Conservation (phyloP, 92 coral and sea anemone species). For the Parazoanthus swiftii region DNA sequence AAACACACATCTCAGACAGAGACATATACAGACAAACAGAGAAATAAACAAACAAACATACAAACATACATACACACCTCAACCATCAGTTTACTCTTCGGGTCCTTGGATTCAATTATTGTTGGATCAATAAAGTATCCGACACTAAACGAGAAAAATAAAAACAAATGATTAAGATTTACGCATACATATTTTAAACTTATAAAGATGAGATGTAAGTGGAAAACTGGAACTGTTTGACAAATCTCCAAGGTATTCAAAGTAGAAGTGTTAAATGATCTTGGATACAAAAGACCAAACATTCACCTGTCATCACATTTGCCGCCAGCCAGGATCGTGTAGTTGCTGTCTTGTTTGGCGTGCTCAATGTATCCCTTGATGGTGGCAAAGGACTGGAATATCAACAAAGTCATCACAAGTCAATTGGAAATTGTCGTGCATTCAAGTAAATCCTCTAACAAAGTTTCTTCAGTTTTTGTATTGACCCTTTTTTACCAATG, state of each 20-base stretch:
- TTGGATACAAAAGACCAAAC: neutral
- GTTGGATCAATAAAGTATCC: constrained; percentile 97
- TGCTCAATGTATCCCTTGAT: constrained; percentile 83
- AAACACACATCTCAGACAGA: neutral
- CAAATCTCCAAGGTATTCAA: too few species aligned
- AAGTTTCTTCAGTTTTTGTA: too few species aligned
- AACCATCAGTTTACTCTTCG: constrained; percentile 75
- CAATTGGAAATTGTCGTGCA: too few species aligned
- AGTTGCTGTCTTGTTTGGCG: constrained; percentile 68
- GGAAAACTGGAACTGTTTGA: neutral
- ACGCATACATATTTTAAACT: neutral
- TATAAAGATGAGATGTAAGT: too few species aligned
- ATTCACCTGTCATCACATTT: constrained; percentile 85
- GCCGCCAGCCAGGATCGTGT: constrained; percentile 89
- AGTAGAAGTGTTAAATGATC: neutral
- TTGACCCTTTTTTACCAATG: too few species aligned
- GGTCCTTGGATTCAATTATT: constrained; percentile 78
- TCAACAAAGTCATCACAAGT: too few species aligned
- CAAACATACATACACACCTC: constrained; percentile 71
- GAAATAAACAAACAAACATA: neutral
- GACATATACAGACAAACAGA: neutral
- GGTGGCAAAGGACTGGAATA: constrained; percentile 49
- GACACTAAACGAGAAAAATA: constrained; percentile 51
- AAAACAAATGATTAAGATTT: neutral
- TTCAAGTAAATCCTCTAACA: too few species aligned